A percentile compares a stretch with the other conserved stretches of the same genome.
phyloP scores from a whole-genome alignment of 2,113 vertebrate species.

The Platichthys stellatus region DNA sequence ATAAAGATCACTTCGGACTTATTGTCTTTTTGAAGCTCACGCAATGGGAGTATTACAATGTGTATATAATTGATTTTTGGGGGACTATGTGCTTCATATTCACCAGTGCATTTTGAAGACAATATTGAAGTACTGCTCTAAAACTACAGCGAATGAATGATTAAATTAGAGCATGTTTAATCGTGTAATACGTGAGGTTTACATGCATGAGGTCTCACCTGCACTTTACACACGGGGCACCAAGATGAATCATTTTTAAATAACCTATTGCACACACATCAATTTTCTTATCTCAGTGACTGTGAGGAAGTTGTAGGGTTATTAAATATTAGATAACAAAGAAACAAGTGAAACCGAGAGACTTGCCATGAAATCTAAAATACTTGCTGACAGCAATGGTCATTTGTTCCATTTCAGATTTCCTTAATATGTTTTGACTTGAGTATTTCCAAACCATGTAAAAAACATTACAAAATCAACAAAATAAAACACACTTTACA shows the following conservation, averaged over 20 bases:
- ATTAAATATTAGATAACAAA: conserved; percentile 10
- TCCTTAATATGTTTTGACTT: not conserved
- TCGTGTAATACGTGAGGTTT: too few relatives aligned
- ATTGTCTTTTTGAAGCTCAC: conserved; percentile 4
- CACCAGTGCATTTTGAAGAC: not conserved
- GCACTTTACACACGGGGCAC: not conserved
- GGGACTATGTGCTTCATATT: not conserved
- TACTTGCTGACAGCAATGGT: not conserved
- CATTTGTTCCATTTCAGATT: conserved; percentile 6
- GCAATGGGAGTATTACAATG: conserved; percentile 4
- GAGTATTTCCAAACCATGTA: not conserved
- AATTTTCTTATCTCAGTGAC: conserved; percentile 1
- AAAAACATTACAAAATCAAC: conserved; percentile 8
- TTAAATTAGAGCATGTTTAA: not conserved
- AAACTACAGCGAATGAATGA: not conserved
- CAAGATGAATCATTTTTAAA: not conserved
- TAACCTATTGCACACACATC: not conserved
- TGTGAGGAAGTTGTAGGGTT: not conserved
- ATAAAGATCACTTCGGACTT: conserved; percentile 55
- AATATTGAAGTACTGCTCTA: not conserved
- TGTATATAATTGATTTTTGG: not conserved
- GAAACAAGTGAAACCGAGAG: not conserved
- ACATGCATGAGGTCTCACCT: too few relatives aligned
- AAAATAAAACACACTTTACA: conserved; percentile 30
- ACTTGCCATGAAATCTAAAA: conserved; percentile 2